Percentiles rank a stretch among this genome's conserved stretches.
phyloP scores from a whole-genome alignment of 2,797 vertebrate genomes.

The Cheirogaleus major region DNA sequence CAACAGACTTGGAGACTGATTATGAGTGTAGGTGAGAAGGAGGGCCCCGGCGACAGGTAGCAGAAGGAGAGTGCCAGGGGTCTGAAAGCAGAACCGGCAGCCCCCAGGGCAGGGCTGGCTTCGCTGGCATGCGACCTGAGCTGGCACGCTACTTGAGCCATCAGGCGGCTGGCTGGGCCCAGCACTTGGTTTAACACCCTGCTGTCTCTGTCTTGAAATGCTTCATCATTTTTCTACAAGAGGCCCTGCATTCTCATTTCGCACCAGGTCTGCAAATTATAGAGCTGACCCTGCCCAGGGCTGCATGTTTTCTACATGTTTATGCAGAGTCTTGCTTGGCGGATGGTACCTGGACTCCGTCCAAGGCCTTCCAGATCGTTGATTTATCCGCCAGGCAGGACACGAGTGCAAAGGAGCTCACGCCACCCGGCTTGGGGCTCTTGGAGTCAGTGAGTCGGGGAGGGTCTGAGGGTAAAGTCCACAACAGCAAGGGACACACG shows the following conservation, averaged over 20 bases:
- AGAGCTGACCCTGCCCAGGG: not conserved
- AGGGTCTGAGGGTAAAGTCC: not conserved
- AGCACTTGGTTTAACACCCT: no score
- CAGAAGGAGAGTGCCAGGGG: not conserved
- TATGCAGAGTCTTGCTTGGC: not conserved
- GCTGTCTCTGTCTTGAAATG: not conserved
- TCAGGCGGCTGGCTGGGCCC: fast-evolving
- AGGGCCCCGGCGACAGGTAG: fast-evolving
- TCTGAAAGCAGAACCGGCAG: not conserved
- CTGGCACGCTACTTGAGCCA: not conserved
- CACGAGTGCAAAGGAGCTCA: fast-evolving
- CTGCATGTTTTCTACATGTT: not conserved
- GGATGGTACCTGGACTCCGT: not conserved
- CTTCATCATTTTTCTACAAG: not conserved
- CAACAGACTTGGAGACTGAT: not conserved
- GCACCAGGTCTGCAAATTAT: not conserved
- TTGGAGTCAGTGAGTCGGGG: not conserved
- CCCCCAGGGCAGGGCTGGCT: not conserved
- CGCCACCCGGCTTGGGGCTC: not conserved
- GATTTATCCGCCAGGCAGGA: not conserved
- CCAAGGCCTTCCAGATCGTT: constrained; percentile 10
- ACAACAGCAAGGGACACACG: not conserved
- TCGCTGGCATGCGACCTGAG: fast-evolving
- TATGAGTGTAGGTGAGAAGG: not conserved
- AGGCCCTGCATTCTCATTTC: not conserved